Evolutionary conservation across 2,113 vertebrate species (phyloP).

Genomic region (Nibea coibor): DNA sequence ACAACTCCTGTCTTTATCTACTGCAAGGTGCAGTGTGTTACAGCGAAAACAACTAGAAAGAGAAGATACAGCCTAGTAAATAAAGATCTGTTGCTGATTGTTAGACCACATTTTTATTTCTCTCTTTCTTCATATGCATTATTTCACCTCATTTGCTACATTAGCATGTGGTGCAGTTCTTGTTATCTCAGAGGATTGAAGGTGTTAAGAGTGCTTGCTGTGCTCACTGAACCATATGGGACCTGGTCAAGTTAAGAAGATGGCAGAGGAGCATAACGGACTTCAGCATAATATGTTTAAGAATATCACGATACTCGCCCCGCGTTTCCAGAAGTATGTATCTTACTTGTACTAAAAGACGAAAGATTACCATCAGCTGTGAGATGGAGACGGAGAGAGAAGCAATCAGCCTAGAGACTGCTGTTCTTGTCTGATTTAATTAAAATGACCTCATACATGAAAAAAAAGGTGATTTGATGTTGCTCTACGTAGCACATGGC

Average conservation of each 20-base stretch:
- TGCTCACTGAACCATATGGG: conserved; percentile 34
- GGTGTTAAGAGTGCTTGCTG: conserved; percentile 12
- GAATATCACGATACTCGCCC: background rate
- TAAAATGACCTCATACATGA: conserved; percentile 17
- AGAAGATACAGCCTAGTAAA: background rate
- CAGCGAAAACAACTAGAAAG: background rate
- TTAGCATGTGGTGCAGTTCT: conserved; percentile 14
- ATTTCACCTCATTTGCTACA: background rate
- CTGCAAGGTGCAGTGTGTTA: background rate
- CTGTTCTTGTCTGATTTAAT: conserved; percentile 34
- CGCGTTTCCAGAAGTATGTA: background rate
- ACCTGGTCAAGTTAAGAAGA: conserved; percentile 20
- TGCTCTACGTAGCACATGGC: background rate
- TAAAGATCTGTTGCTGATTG: background rate
- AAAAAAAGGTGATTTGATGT: background rate
- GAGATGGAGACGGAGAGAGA: conserved; percentile 2
- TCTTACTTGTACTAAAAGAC: background rate
- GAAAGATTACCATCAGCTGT: background rate
- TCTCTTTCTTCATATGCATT: background rate
- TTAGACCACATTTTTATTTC: background rate
- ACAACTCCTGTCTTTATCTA: background rate
- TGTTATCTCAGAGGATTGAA: conserved; percentile 11
- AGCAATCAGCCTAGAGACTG: background rate
- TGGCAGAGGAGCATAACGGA: background rate
- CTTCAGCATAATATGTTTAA: background rate